phyloP scores from a whole-genome alignment of 2,113 vertebrate genomes.

The Nerophis ophidion region DNA sequence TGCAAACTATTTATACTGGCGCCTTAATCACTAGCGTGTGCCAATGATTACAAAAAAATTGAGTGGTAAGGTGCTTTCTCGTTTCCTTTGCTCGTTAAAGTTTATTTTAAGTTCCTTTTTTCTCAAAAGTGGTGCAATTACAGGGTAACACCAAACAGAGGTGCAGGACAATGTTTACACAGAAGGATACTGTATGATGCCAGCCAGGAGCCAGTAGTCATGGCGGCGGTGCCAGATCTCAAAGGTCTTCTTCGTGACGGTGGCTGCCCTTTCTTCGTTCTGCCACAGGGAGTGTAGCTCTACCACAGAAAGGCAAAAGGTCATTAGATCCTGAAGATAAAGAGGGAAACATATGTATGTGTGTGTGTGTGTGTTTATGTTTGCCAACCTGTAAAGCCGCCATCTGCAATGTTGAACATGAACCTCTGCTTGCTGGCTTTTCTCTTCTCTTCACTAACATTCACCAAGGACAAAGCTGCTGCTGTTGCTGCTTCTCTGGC shows the following conservation, averaged over 20 bases:
- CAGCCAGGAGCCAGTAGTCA: conserved; percentile 96
- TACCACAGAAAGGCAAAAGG: conserved; percentile 44
- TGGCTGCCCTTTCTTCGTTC: conserved; percentile 95
- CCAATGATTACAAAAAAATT: no score
- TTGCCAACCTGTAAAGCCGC: conserved; percentile 89
- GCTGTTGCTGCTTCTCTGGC: conserved; percentile 71
- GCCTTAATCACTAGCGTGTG: no score
- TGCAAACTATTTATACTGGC: no score
- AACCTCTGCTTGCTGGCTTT: conserved; percentile 87
- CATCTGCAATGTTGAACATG: conserved; percentile 99
- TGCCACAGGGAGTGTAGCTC: conserved; percentile 97
- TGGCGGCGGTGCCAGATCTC: conserved; percentile 98
- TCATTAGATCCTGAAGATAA: conserved; percentile 8
- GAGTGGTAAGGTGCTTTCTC: no score
- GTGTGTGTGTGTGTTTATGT: not conserved
- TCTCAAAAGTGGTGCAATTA: no score
- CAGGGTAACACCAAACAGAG: no score
- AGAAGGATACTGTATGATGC: conserved; percentile 98
- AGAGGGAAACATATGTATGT: not conserved
- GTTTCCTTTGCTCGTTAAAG: no score
- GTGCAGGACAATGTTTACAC: not conserved
- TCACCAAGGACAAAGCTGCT: conserved; percentile 39
- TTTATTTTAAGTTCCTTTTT: no score
- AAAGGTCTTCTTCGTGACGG: conserved; percentile 94
- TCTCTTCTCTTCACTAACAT: conserved; percentile 80